These are phyloP conservation scores for Micromussa lordhowensis DNA, from an alignment of 92 coral and sea anemone species.

Conservation along the genomic window DNA sequence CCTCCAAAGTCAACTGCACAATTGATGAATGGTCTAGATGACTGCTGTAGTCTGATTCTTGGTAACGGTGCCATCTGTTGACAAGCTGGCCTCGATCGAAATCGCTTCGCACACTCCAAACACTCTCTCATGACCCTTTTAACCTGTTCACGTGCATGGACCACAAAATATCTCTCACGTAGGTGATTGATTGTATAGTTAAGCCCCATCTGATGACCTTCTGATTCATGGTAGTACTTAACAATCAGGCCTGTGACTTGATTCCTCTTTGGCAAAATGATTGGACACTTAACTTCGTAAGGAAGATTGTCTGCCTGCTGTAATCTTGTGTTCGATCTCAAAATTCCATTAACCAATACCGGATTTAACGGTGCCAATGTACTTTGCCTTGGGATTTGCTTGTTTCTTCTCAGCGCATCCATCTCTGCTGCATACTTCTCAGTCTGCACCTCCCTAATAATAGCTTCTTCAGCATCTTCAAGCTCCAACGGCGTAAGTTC, in stretches of 20 bases:
- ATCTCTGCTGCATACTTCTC: constrained; percentile 59
- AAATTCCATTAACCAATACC: constrained; percentile 51
- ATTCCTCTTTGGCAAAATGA: constrained; percentile 55
- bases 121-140: constrained; percentile 19
- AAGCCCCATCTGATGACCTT: constrained; percentile 66
- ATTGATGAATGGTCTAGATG: constrained; percentile 55
- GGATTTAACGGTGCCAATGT: constrained; percentile 47
- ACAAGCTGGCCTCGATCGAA: constrained; percentile 16
- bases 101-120: not conserved
- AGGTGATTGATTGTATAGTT: constrained; percentile 64
- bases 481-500: constrained; percentile 71
- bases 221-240: constrained; percentile 50
- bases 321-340: constrained; percentile 63
- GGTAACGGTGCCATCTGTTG: constrained; percentile 73
- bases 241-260: constrained; percentile 23
- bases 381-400: constrained; percentile 49
- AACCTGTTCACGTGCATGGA: constrained; percentile 44
- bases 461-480: constrained; percentile 46
- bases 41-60: constrained; percentile 33
- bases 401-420: constrained; percentile 38
- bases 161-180: constrained; percentile 47
- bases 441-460: constrained; percentile 57
- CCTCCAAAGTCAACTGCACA: constrained; percentile 61
- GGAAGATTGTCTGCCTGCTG: constrained; percentile 44
- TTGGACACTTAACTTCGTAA: constrained; percentile 52